phyloP scores from a whole-genome alignment of 2,113 vertebrate species.

The Helogale parvula region DNA sequence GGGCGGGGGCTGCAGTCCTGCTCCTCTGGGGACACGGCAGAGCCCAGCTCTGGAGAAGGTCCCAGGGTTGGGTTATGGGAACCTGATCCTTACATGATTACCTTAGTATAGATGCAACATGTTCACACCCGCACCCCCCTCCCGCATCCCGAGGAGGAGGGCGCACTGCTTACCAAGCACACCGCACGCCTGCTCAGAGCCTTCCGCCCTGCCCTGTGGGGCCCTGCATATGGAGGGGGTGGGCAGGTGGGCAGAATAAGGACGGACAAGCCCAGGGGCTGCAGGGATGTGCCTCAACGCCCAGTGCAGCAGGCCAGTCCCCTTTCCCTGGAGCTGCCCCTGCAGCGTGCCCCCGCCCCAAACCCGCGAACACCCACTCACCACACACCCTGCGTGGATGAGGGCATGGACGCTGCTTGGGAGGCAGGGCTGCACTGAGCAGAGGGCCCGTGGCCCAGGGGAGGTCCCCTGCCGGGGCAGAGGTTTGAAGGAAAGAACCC shows the following conservation, averaged over 20 bases:
- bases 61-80: background rate
- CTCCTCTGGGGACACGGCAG: background rate
- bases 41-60: background rate
- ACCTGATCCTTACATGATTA: no score
- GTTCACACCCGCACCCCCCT: no score
- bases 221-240: background rate
- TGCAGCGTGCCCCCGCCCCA: background rate
- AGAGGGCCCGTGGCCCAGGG: background rate
- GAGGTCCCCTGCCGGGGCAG: background rate
- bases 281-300: rapidly evolving
- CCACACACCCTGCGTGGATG: background rate
- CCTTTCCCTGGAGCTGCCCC: background rate
- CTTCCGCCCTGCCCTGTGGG: background rate
- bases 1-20: rapidly evolving
- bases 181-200: background rate
- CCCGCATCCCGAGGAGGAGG: background rate
- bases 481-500: background rate
- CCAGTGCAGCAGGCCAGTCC: background rate
- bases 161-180: background rate
- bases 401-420: background rate
- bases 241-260: background rate
- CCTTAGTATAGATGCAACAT: background rate
- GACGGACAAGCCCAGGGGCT: background rate
- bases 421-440: background rate
- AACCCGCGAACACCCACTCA: rapidly evolving